These are phyloP conservation scores for Bactericera cockerelli DNA, from an alignment of 1,140 invertebrate species.

Conservation along the genomic window DNA sequence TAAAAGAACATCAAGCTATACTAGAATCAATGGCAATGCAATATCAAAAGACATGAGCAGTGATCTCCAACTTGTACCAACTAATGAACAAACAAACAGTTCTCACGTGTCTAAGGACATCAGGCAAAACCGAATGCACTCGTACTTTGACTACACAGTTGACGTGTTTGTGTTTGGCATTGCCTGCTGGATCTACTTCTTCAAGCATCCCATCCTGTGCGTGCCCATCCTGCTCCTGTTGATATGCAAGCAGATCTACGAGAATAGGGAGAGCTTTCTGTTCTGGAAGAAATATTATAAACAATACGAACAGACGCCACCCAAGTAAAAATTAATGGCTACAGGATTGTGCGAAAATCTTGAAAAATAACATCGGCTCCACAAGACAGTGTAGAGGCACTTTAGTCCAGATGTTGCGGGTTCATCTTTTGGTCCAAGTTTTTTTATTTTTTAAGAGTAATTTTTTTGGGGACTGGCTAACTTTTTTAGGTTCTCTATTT, in stretches of 20 bases:
- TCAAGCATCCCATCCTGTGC: constrained; percentile 55
- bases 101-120: background rate
- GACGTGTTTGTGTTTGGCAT: constrained; percentile 30
- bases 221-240: constrained; percentile 57
- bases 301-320: constrained; percentile 2
- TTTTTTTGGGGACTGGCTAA: too few species aligned
- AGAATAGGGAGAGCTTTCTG: constrained; percentile 22
- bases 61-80: background rate
- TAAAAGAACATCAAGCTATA: background rate
- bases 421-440: too few species aligned
- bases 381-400: too few species aligned
- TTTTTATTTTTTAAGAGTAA: too few species aligned
- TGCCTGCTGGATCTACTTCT: constrained; percentile 60
- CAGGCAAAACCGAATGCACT: constrained; percentile 16
- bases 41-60: background rate
- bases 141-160: constrained; percentile 18
- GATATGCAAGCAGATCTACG: constrained; percentile 53
- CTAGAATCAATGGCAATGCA: background rate
- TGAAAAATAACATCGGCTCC: too few species aligned
- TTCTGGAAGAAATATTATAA: constrained; percentile 5
- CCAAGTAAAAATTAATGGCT: background rate
- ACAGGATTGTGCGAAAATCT: too few species aligned
- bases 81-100: background rate
- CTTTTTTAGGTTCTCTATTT: too few species aligned
- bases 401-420: too few species aligned